Base-by-base conservation (phyloP, 1,140 invertebrate species). In the Liolophura sinensis region DNA sequence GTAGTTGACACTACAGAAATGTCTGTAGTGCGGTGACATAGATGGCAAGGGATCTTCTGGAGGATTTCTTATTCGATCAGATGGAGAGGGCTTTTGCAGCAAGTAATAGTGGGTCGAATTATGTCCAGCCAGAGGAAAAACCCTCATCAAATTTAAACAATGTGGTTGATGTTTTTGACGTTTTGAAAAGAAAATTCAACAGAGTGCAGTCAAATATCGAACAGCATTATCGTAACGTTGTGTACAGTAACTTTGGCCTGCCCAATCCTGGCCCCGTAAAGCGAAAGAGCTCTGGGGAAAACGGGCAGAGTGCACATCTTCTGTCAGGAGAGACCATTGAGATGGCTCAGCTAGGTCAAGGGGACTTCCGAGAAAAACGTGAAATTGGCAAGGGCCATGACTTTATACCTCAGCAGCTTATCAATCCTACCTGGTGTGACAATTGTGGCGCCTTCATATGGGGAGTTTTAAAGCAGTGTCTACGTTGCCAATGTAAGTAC, bases 401-500 rank as follows among this genome's bases (percentile, higher is more conserved):
- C 52, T 83, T 82, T 60, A 56, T 72, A 24, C 71, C 72, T 12
- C 70, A 74, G 22, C 78, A 80, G 62, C 65, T 85, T 62, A 76
- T 75, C 27, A 80, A 85, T 66, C 85, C 86, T 5, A 87, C 86
- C 1, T 87, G 85, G 85, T 87, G 86, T 76, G 86, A 87, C 68
- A 81, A 85, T 59, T 87, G 86, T 73, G 85, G 84, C 1, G 86
- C 87, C 73, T 87, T 87, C 60, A 86, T 87, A 54, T 87, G 85
- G 85, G 85, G 85, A 40, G 70, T 86, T 16, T 81, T 76, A 74
- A 84, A 82, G 67, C 81, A 85, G 67, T 85, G 84, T 67, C 71
- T 82, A 20, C 74, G 77, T 60, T 85, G 84, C 72, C 71, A 73
- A 62, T 74, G 84, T 85, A 70, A 83, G 82, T 84, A 71, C 20